Evolutionary conservation across 2,113 vertebrate species (phyloP).

Genomic region (Xenopus borealis): DNA sequence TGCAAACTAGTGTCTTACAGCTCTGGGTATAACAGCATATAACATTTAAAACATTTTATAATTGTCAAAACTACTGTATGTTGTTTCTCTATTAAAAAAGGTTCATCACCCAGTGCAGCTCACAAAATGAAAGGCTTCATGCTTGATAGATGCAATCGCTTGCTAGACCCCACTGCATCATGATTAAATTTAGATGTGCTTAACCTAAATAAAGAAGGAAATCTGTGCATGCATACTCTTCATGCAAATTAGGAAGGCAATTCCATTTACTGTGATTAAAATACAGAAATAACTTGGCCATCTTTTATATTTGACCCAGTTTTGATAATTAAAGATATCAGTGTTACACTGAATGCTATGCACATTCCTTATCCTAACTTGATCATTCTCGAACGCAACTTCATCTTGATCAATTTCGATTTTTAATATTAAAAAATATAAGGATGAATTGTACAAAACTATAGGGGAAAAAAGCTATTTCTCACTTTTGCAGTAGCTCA

Average conservation of each 20-base stretch:
- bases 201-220: neutral
- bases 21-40: no score
- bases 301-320: slow-evolving; percentile 2
- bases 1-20: no score
- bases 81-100: no score
- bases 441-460: no score
- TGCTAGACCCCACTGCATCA: neutral
- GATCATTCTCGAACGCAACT: no score
- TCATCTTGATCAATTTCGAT: no score
- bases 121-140: neutral
- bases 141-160: neutral
- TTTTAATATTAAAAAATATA: no score
- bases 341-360: neutral
- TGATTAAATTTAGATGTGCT: neutral
- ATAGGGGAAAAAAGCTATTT: no score
- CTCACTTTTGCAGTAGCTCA: no score
- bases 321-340: slow-evolving; percentile 4
- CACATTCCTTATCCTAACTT: neutral
- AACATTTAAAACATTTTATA: no score
- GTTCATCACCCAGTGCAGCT: no score
- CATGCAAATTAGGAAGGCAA: neutral
- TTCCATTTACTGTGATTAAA: neutral
- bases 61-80: no score
- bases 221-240: neutral
- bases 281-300: neutral